Percentiles rank a stretch among this genome's conserved stretches.
Conservation (phyloP, 2,888 invertebrate genomes). For the Amiota minor region DNA sequence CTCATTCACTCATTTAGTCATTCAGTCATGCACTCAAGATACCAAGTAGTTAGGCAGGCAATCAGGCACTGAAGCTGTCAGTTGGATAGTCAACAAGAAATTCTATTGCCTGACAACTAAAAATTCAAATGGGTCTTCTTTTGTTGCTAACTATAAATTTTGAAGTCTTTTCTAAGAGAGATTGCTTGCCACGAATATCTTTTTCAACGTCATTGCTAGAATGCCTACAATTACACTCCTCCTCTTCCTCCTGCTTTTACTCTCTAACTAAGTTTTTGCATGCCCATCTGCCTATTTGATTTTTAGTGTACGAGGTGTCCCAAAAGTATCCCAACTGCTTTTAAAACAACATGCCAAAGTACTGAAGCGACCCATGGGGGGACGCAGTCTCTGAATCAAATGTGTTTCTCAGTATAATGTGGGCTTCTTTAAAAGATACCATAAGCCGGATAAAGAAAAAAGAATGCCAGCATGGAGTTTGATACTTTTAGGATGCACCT, state of each 20-base stretch:
- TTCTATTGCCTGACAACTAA: conserved; percentile 51
- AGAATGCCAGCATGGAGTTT: too few relatives aligned
- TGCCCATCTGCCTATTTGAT: conserved; percentile 28
- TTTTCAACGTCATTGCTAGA: background rate
- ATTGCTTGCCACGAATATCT: conserved; percentile 12
- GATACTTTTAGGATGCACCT: background rate
- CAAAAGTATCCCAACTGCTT: too few relatives aligned
- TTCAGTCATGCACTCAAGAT: background rate
- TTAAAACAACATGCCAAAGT: too few relatives aligned
- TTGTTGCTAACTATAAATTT: conserved; percentile 27
- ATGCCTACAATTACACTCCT: too few relatives aligned
- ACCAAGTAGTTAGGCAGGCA: conserved; percentile 24
- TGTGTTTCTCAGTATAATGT: too few relatives aligned
- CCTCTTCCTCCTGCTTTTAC: too few relatives aligned
- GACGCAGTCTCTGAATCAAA: too few relatives aligned
- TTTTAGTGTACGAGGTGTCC: background rate
- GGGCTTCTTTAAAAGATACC: too few relatives aligned
- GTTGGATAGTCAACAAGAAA: conserved; percentile 40
- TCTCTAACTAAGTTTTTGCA: background rate
- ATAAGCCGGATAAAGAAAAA: too few relatives aligned
- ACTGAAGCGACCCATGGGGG: too few relatives aligned
- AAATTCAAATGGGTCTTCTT: conserved; percentile 45
- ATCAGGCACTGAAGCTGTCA: conserved; percentile 42
- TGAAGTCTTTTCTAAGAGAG: conserved; percentile 10
- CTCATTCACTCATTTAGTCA: background rate